Conservation (phyloP, 2,888 invertebrate species). For the Amorpha juglandis region DNA sequence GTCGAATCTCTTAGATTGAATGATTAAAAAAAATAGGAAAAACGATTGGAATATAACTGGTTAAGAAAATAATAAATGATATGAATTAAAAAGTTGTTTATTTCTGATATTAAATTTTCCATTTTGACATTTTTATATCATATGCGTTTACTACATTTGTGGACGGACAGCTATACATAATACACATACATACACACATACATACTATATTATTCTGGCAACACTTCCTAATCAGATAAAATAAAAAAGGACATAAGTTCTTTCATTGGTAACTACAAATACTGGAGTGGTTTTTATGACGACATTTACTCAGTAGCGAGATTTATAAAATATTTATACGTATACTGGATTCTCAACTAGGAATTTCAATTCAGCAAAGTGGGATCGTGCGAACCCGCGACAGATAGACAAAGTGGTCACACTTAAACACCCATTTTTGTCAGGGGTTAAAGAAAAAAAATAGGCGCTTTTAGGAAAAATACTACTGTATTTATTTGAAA, state of each 20-base stretch:
- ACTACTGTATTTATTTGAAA: too few species aligned
- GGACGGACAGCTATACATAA: conserved; percentile 11
- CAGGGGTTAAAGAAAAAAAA: too few species aligned
- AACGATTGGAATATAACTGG: conserved; percentile 82
- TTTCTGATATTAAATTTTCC: conserved; percentile 43
- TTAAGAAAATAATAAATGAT: conserved; percentile 84
- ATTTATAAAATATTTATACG: background rate
- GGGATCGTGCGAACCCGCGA: too few species aligned
- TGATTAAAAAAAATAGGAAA: conserved; percentile 82
- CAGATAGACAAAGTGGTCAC: too few species aligned
- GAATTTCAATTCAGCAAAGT: background rate
- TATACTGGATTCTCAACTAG: background rate
- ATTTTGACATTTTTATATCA: background rate
- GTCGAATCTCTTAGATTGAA: conserved; percentile 82
- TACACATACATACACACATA: too few species aligned
- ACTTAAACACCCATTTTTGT: too few species aligned
- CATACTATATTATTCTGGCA: too few species aligned
- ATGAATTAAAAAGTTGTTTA: conserved; percentile 59
- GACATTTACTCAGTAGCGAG: background rate
- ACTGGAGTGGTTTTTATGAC: conserved; percentile 7
- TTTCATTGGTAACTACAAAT: background rate
- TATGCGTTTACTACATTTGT: background rate
- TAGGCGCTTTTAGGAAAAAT: too few species aligned
- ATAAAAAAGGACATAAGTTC: conserved; percentile 5
- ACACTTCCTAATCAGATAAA: background rate